Evolutionary conservation across 2,888 invertebrate species (phyloP), one percentile per base, ranked within the genome.

Genomic region (Crioceris asparagi): DNA sequence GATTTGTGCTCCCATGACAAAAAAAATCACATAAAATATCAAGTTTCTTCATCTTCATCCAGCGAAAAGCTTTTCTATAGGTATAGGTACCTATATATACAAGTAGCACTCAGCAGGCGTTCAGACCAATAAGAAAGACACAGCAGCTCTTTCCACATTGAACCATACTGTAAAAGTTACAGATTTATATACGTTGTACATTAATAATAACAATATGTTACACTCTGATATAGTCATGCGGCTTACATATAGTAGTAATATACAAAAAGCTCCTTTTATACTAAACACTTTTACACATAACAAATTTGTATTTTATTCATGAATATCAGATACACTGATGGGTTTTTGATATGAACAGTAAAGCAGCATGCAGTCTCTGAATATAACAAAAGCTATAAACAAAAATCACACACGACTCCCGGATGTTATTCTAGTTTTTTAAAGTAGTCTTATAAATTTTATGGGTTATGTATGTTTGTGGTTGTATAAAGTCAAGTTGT

Each of bases 281-380:
- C 46, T 45, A 44, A 46, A 46, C 49, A 43, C 49, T 50, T 58
- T 56, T 53, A 57, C 55, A 56, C 49, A 48, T 54, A 56, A 59
- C 57, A 56, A 57, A 59, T 59, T 53, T 54, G 54, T 56, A 57
- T 58, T 56, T 58, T 58, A 59, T 59, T 57, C 59, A 59, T 56
- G 53, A n/a, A n/a, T n/a, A 53, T 45, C 39, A 45, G 50, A 25
- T 12, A 11, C 52, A 51, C 52, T 50, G 55, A 56, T 56, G 52
- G 54, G 48, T 52, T 50, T 56, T 55, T 57, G 57, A 59, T 58
- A 56, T 47, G 42, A 44, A 46, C 52, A 46, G 51, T 50, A 44
- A 50, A 53, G 44, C 54, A 47, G 49, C 51, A 36, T 53, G 59
- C 37, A 41, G 52, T 44, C 49, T 48, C 53, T 55, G 48, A 51